phyloP scores from a whole-genome alignment of 2,888 invertebrate species.

The Elmis aenea region DNA sequence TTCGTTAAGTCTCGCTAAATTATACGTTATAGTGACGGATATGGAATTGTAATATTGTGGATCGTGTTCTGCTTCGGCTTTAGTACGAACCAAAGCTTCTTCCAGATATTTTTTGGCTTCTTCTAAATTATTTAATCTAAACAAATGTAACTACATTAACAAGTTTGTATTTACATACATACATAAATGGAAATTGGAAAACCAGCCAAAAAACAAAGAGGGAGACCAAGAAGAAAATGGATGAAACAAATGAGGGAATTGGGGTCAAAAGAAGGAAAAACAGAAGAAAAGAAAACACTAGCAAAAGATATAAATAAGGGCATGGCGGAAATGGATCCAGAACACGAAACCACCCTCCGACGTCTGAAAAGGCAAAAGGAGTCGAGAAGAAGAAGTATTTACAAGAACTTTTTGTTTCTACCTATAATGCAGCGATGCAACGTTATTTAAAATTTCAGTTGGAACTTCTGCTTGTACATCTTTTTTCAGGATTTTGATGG shows the following conservation, averaged over 20 bases:
- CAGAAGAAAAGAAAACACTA: too few relatives aligned
- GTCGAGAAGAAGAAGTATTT: too few relatives aligned
- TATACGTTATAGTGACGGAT: slow-evolving; percentile 94
- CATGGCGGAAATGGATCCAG: background rate
- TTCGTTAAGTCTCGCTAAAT: slow-evolving; percentile 90
- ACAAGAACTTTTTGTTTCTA: too few relatives aligned
- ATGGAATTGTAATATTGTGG: slow-evolving; percentile 94
- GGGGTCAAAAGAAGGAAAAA: too few relatives aligned
- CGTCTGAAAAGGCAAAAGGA: too few relatives aligned
- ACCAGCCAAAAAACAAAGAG: too few relatives aligned
- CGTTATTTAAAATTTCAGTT: slow-evolving; percentile 96
- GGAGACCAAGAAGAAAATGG: too few relatives aligned
- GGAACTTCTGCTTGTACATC: slow-evolving; percentile 93
- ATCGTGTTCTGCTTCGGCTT: slow-evolving; percentile 77
- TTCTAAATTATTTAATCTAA: slow-evolving; percentile 75
- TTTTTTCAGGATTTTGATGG: slow-evolving; percentile 86
- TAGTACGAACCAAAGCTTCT: slow-evolving; percentile 79
- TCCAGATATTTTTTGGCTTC: slow-evolving; percentile 83
- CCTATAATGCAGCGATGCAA: slow-evolving; percentile 86
- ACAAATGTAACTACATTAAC: slow-evolving; percentile 22
- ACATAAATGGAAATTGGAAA: too few relatives aligned
- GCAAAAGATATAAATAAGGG: too few relatives aligned
- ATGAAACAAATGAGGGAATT: too few relatives aligned
- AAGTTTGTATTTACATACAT: background rate
- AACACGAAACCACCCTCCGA: background rate